phyloP scores from a whole-genome alignment of 2,113 vertebrate genomes.

The Columbina picui region DNA sequence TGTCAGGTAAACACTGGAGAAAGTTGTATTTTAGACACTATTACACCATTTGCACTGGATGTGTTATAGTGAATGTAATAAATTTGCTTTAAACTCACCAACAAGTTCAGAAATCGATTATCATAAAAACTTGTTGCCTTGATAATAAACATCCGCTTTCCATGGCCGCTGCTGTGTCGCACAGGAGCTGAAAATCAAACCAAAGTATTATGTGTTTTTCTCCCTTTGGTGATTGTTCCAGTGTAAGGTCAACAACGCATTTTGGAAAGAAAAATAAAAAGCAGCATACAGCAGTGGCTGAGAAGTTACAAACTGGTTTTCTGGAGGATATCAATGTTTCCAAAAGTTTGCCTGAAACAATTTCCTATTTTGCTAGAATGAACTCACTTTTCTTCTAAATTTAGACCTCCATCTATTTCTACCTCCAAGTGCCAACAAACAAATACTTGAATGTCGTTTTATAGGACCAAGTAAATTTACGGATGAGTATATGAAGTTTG shows the following conservation, averaged over 20 bases:
- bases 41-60: neutral
- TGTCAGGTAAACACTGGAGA: accelerated
- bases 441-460: accelerated
- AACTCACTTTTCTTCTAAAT: neutral
- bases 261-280: neutral
- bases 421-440: neutral
- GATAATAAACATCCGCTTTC: constrained; percentile 88
- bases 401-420: accelerated
- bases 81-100: constrained; percentile 77
- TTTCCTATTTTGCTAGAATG: neutral
- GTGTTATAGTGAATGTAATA: accelerated
- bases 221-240: neutral
- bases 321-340: neutral
- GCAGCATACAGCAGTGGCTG: accelerated
- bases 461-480: accelerated
- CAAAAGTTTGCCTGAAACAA: neutral
- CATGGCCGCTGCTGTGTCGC: constrained; percentile 81
- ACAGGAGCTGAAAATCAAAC: constrained; percentile 81
- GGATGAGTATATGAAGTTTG: accelerated
- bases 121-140: constrained; percentile 87
- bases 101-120: constrained; percentile 81
- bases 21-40: neutral
- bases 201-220: neutral
- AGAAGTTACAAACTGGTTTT: neutral
- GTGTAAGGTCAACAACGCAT: neutral